These are phyloP conservation scores for Metopia argyrocephala DNA, from an alignment of 2,888 invertebrate genomes.

Conservation along the genomic window DNA sequence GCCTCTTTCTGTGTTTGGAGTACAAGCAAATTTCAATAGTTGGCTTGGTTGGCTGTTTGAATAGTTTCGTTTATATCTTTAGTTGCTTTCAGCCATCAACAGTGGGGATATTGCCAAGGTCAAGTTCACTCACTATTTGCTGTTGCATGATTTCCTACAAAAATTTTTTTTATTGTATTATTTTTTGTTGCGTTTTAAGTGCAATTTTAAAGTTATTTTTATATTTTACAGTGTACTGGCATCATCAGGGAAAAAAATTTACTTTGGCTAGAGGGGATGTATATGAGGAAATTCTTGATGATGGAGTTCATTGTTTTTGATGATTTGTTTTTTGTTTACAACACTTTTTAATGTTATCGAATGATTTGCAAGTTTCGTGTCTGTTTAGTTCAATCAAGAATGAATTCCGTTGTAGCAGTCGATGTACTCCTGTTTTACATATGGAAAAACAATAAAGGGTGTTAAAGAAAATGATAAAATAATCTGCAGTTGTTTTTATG, in stretches of 20 bases:
- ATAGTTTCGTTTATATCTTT: background rate
- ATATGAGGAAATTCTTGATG: background rate
- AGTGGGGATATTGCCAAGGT: slow-evolving; percentile 49
- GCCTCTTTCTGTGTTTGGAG: slow-evolving; percentile 22
- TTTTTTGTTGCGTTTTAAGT: background rate
- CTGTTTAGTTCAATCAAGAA: background rate
- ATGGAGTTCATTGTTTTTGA: background rate
- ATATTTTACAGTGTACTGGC: slow-evolving; percentile 29
- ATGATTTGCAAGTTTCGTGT: slow-evolving; percentile 12
- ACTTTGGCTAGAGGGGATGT: background rate
- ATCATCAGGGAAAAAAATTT: slow-evolving; percentile 6
- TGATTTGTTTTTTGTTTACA: background rate
- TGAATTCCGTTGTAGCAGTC: background rate
- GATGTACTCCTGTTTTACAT: too few relatives aligned
- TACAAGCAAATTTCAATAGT: background rate
- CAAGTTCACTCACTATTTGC: slow-evolving; percentile 57
- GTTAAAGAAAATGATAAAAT: too few relatives aligned
- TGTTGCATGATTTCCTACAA: slow-evolving; percentile 51
- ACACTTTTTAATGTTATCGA: background rate
- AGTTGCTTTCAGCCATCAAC: slow-evolving; percentile 30
- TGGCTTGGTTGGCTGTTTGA: background rate
- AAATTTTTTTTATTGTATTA: background rate
- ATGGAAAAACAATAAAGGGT: too few relatives aligned
- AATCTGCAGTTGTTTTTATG: too few relatives aligned
- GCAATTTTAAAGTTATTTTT: slow-evolving; percentile 40